phyloP scores from a whole-genome alignment of 2,888 invertebrate species.

The Epistrophella euchroma region DNA sequence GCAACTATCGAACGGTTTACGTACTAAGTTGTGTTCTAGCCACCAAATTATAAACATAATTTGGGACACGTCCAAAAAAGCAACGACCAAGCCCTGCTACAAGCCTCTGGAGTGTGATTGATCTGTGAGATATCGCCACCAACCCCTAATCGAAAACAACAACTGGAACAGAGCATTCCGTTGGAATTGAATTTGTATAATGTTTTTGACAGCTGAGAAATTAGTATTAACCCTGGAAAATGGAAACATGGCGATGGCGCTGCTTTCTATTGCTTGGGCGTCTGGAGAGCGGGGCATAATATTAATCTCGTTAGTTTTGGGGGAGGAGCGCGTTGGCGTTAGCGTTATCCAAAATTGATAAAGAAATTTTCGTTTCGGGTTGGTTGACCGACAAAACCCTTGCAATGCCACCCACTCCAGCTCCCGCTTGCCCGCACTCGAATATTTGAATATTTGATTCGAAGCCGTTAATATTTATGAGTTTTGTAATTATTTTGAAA shows the following conservation, averaged over 20 bases:
- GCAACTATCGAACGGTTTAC: not conserved
- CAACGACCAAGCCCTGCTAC: constrained; percentile 6
- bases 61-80: constrained; percentile 38
- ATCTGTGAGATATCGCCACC: constrained; percentile 37
- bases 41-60: constrained; percentile 28
- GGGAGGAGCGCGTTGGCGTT: constrained; percentile 6
- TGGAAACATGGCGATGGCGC: not conserved
- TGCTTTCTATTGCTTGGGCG: not conserved
- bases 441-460: constrained; percentile 73
- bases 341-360: constrained; percentile 66
- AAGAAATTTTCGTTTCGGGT: constrained; percentile 26
- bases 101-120: constrained; percentile 30
- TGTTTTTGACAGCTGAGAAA: constrained; percentile 72
- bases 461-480: constrained; percentile 69
- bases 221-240: constrained; percentile 48
- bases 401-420: not conserved
- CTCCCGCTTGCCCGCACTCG: not conserved
- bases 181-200: constrained; percentile 51
- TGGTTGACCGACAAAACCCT: constrained; percentile 4
- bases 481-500: constrained; percentile 74
- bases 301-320: constrained; percentile 15
- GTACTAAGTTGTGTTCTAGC: not conserved
- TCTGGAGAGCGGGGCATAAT: not conserved
- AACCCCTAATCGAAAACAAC: constrained; percentile 32
- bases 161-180: constrained; percentile 25